Evolutionary conservation across 2,888 invertebrate genomes (phyloP), one percentile per base, ranked within the genome.

Genomic region (Watsonalla cultraria): DNA sequence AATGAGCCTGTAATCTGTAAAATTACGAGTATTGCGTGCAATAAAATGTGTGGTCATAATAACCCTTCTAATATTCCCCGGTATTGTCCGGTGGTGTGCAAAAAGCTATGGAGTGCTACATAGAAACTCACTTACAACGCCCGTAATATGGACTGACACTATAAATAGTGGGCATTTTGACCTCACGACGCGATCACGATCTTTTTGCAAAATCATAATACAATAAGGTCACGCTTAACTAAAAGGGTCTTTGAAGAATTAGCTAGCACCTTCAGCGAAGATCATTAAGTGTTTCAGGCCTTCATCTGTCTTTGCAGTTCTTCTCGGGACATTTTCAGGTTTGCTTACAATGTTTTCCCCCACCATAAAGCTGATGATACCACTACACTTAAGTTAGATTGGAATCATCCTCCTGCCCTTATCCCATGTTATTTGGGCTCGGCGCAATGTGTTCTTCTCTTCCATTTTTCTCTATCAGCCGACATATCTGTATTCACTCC

Each of bases 41-140:
- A 47, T 52, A 39, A 46, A 42, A 11, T 42, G 42, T 42, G 46
- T 53, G 45, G 24, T 24, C 37, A 53, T 15, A 52, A 46, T 55
- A 50, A 53, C 72, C 73, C 66, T 74, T 65, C 62, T 62, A 55
- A 66, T 65, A 66, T 65, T 68, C 69, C 56, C 62, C 60, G 58
- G 74, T 74, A 74, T 78, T 74, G 74, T 70, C 62, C 69, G 65
- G 61, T 52, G 48, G 54, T 55, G 49, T 6, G 47, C 62, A 69
- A 74, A 75, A 76, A 78, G 72, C 70, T 68, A 67, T 70, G 64
- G 59, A 62, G 61, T 66, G 61, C 70, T 63, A 79, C 77, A 78
- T 56, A 71, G 76, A 71, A 79, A 80, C 68, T 65, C 78, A 77
- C 80, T 80, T 74, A 76, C 62, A 65, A 53, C 60, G 54, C 56